Percentiles rank a stretch among this genome's conserved stretches.
These are phyloP conservation scores for Mustela nigripes DNA, from an alignment of 2,113 vertebrate species.

Conservation along the genomic window DNA sequence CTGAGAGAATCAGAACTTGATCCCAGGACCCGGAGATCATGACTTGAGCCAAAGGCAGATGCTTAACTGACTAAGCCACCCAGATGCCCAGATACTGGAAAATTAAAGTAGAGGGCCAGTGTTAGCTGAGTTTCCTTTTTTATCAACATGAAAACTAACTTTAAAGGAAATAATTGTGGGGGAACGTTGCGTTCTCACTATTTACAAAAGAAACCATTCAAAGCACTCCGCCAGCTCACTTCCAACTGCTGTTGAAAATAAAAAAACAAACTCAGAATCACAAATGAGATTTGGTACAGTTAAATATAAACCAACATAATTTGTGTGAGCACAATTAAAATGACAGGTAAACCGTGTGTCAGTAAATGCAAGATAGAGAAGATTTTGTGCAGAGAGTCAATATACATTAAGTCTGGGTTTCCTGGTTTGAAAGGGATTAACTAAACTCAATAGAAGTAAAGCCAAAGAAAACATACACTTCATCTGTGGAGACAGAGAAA, in stretches of 20 bases:
- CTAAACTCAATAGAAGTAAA: conserved; percentile 51
- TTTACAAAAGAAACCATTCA: conserved; percentile 51
- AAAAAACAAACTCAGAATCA: not conserved
- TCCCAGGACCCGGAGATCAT: too few relatives aligned
- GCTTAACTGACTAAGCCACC: not conserved
- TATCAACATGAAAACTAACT: conserved; percentile 1
- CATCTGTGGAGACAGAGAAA: conserved; percentile 61
- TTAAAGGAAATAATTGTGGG: not conserved
- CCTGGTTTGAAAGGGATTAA: conserved; percentile 63
- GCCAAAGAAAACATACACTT: conserved; percentile 66
- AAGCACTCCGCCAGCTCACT: not conserved
- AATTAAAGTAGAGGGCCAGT: conserved; percentile 7
- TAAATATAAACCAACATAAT: conserved; percentile 8
- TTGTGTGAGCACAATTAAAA: not conserved
- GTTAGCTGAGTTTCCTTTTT: conserved; percentile 30
- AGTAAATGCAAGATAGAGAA: conserved; percentile 18
- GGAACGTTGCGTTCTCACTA: not conserved
- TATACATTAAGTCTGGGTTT: not conserved
- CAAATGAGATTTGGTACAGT: not conserved
- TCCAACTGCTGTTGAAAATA: conserved; percentile 8
- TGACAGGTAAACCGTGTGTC: not conserved
- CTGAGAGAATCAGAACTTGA: too few relatives aligned
- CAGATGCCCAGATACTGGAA: not conserved
- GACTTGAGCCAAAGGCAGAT: not conserved
- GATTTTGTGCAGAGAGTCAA: conserved; percentile 26